Evolutionary conservation across 53 echinoderm and acorn worm genomes (phyloP), one percentile per base, ranked within the genome.

Genomic region (Stichopus horrens): DNA sequence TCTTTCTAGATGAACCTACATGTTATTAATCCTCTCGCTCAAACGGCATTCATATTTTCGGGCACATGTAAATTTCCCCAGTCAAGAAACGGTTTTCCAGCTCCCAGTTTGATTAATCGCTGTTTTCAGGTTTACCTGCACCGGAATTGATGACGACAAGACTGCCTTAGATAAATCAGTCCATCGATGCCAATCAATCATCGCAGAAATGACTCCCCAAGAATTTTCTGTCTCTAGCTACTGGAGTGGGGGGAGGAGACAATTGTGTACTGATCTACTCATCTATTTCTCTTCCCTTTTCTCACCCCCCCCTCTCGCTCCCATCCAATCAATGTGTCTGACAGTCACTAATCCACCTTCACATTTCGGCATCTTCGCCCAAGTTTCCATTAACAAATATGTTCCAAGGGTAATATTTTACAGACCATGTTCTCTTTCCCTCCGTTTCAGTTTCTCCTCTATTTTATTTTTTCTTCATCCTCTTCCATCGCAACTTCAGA

Each of bases 41-140:
- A 37, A 37, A 37, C 2, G 37, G 37, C 37, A 2, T 37, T 37
- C 37, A 37, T 2, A 37, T 37, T 37, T 37, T 37, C 5, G 71
- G 18, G 63, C 71, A 71, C 71, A 71, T 71, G 14, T 16, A 71
- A 9, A 59, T 11, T 59, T 8, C 71, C 16, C 71, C 19, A 13
- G n/a, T 20, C 18, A 71, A 71, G 18, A 71, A 18, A n/a, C n/a
- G n/a, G n/a, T 20, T 71, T 0, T 18, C 63, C 14, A 59, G 71
- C 19, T 71, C 18, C 71, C 18, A 71, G 8, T 79, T 79, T 79
- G 79, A 79, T 79, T 79, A 54, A 14, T 53, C 79, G n/a, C 79
- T 79, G 20, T 79, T 79, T 79, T 55, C 37, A 53, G 79, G 79
- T 7, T 79, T 78, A 53, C 16, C 78, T 19, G 13, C 37, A 37